Base-by-base conservation (phyloP, 1,140 invertebrate genomes). In the Heterodera carotae region DNA sequence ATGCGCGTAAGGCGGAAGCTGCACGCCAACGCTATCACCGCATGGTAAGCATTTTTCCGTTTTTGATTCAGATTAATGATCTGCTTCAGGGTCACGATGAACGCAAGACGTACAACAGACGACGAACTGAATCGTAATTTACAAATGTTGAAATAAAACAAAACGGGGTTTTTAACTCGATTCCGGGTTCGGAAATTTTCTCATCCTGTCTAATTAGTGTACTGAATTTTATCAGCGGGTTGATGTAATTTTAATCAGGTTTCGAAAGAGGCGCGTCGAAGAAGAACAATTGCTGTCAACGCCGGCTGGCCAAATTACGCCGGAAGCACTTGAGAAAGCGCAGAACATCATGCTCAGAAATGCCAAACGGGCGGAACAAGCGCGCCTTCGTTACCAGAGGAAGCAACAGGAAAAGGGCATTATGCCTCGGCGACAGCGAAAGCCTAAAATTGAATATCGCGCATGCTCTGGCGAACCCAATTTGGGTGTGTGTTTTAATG, bases 1-100 rank as follows among this genome's bases (percentile, higher is more conserved):
- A 82, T 69, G 83, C 82, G 25, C 73, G 70, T 34, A 82, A 82
- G 76, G 81, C 81, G 10, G 78, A 84, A 59, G 77, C 77, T 29
- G 82, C 82, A 33, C 71, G 82, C 15, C 56, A 39, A 31, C 64
- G 80, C 2, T 81, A 82, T 60, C 80, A 82, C 43, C 77, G 77
- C 18, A 80, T 80, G 78, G 75, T 48, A 36, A 15, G 36, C 34
- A n/a, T 56, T 72, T 60, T 53, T 62, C 22, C 29, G 43, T 59
- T 59, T 59, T 53, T 29, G 18, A 5, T 31, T 31, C 8, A 62
- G 29, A 2, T 18, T 62, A n/a, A 62, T 31, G 2, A 27, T 34
- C 29, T 74, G 25, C 15, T 74, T 53, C 2, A 74, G 76, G 29
- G 34, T 8, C 25, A 59, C 7, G 81, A 82, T 7, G 81, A 82